Conservation (phyloP, 2,797 vertebrate species). For the Nyctibius grandis region DNA sequence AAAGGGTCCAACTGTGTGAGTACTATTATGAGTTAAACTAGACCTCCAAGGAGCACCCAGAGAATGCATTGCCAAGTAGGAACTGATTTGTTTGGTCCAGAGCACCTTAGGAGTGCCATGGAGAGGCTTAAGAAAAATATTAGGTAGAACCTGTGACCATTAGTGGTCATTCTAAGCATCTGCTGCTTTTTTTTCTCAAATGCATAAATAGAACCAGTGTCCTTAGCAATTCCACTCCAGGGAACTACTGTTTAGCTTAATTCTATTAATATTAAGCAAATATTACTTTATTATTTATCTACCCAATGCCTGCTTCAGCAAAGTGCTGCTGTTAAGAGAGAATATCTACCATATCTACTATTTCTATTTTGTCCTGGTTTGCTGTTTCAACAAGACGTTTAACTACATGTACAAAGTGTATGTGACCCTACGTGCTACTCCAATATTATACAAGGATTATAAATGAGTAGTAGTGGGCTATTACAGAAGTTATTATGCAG, state of each 20-base stretch:
- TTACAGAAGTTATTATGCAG: not conserved
- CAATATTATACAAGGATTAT: not conserved
- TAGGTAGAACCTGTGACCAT: not conserved
- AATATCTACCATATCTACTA: rapidly evolving
- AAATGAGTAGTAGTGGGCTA: not conserved
- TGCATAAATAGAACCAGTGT: not conserved
- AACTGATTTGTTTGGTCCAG: not conserved
- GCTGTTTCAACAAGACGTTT: not conserved
- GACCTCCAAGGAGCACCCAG: not conserved
- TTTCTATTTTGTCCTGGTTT: not conserved
- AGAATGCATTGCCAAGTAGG: not conserved
- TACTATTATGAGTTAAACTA: not conserved
- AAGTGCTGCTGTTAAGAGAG: not conserved
- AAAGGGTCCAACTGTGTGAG: not conserved
- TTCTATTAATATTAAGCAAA: not conserved
- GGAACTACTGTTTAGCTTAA: not conserved
- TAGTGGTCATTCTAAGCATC: not conserved
- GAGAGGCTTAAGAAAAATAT: not conserved
- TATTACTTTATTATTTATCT: not conserved
- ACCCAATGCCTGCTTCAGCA: not conserved
- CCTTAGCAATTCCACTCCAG: not conserved
- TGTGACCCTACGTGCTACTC: not conserved
- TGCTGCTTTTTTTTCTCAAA: not conserved
- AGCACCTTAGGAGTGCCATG: not conserved
- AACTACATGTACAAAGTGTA: not conserved